phyloP scores from a whole-genome alignment of 1,140 invertebrate species.

The Ceratina calcarata region DNA sequence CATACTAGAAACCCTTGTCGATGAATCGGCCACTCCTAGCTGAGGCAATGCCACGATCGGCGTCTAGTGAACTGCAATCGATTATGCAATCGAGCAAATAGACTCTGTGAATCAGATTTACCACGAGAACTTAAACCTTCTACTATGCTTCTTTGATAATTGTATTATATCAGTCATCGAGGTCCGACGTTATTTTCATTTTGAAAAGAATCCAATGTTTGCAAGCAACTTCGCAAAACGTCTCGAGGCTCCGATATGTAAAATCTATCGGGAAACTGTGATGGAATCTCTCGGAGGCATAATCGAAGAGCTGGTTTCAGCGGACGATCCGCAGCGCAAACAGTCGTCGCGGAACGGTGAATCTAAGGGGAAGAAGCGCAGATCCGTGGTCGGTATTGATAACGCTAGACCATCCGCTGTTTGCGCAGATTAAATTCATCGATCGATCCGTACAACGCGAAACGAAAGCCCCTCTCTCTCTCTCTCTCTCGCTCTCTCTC shows the following conservation, averaged over 20 bases:
- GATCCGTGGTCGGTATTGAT: constrained; percentile 55
- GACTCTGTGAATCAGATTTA: not conserved
- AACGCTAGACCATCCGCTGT: constrained; percentile 40
- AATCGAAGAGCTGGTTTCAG: not conserved
- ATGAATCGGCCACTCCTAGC: not conserved
- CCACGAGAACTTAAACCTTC: too few species aligned
- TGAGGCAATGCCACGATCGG: not conserved
- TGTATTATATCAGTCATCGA: too few species aligned
- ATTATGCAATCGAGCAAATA: constrained; percentile 32
- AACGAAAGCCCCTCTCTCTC: constrained; percentile 41
- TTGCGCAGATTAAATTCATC: constrained; percentile 63
- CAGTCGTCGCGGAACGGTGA: constrained; percentile 1
- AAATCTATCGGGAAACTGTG: not conserved
- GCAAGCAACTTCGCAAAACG: too few species aligned
- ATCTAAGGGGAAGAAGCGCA: constrained; percentile 23
- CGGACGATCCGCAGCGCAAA: not conserved
- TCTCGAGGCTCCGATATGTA: too few species aligned
- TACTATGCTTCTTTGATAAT: too few species aligned
- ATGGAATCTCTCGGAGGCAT: not conserved
- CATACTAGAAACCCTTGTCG: not conserved
- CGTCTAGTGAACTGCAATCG: not conserved
- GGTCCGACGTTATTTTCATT: too few species aligned
- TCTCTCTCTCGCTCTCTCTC: not conserved
- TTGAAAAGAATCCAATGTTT: too few species aligned
- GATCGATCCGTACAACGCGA: constrained; percentile 57